Evolutionary conservation across 2,113 vertebrate genomes (phyloP).

Genomic region (Gymnogyps californianus): DNA sequence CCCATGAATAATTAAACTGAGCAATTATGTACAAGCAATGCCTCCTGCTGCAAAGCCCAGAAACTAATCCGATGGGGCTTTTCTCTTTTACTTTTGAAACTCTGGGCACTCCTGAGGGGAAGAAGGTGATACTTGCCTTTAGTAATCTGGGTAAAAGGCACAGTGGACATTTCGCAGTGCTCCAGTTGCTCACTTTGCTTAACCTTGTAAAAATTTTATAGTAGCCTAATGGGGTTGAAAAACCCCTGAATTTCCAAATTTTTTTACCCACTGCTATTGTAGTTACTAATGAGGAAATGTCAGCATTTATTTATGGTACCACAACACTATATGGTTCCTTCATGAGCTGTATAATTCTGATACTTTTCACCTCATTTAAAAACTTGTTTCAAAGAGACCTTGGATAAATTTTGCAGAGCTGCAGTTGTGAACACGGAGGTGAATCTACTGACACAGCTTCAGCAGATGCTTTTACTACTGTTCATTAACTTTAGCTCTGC

Average conservation of each 20-base stretch:
- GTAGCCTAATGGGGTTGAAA: neutral
- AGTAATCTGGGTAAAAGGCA: conserved; percentile 12
- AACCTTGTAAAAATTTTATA: conserved; percentile 50
- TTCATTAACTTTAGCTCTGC: conserved; percentile 53
- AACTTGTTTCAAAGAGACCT: conserved; percentile 30
- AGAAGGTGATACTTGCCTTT: conserved; percentile 1
- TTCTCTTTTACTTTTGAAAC: conserved; percentile 24
- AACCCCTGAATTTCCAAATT: neutral
- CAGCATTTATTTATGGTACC: neutral
- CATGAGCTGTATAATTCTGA: conserved; percentile 5
- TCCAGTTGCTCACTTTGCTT: conserved; percentile 1
- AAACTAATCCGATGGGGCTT: conserved; percentile 2
- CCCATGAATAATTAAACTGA: conserved; percentile 47
- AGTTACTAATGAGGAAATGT: conserved; percentile 1
- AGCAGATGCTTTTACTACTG: conserved; percentile 50
- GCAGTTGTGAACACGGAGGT: neutral
- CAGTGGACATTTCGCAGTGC: neutral
- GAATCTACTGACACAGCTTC: conserved; percentile 34
- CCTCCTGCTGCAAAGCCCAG: conserved; percentile 20
- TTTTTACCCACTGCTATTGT: neutral
- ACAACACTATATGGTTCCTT: conserved; percentile 4
- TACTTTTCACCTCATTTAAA: conserved; percentile 17
- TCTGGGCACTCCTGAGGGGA: neutral
- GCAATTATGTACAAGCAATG: neutral
- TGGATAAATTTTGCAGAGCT: conserved; percentile 38